These are phyloP conservation scores for Porites evermanni DNA, from an alignment of 92 coral and sea anemone species.

Conservation along the genomic window DNA sequence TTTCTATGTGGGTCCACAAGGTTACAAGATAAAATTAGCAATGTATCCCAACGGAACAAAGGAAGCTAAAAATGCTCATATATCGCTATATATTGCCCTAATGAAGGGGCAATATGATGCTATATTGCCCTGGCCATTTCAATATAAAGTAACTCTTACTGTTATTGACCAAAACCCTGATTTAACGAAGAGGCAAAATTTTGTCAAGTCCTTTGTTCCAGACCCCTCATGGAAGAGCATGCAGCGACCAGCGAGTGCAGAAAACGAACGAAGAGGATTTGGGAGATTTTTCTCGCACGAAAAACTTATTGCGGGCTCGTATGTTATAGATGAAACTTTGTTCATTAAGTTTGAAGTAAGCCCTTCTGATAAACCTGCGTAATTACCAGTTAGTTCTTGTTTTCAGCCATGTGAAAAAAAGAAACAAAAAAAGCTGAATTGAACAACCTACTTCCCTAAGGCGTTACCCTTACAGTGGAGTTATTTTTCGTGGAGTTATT, in stretches of 20 bases:
- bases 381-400: not conserved
- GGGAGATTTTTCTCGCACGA: constrained; percentile 46
- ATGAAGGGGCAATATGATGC: constrained; percentile 68
- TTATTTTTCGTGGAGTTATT: too few relatives aligned
- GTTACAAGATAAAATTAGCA: constrained; percentile 47
- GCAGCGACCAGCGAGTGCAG: constrained; percentile 33
- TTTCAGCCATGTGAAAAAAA: not conserved
- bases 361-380: constrained; percentile 16
- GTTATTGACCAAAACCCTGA: constrained; percentile 58
- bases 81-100: constrained; percentile 50
- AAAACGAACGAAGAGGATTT: constrained; percentile 41
- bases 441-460: too few relatives aligned
- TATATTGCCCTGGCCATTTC: constrained; percentile 68
- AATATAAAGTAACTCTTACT: constrained; percentile 58
- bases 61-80: constrained; percentile 41
- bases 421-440: too few relatives aligned
- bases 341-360: constrained; percentile 60
- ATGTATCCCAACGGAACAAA: constrained; percentile 54
- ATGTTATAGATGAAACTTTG: constrained; percentile 60
- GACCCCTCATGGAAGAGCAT: constrained; percentile 37
- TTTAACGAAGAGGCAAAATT: constrained; percentile 43
- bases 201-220: constrained; percentile 47
- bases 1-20: constrained; percentile 44
- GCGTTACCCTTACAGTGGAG: too few relatives aligned
- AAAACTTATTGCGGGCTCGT: constrained; percentile 33